Base-by-base conservation (phyloP, 2,888 invertebrate genomes). In the Dendrolimus pini region DNA sequence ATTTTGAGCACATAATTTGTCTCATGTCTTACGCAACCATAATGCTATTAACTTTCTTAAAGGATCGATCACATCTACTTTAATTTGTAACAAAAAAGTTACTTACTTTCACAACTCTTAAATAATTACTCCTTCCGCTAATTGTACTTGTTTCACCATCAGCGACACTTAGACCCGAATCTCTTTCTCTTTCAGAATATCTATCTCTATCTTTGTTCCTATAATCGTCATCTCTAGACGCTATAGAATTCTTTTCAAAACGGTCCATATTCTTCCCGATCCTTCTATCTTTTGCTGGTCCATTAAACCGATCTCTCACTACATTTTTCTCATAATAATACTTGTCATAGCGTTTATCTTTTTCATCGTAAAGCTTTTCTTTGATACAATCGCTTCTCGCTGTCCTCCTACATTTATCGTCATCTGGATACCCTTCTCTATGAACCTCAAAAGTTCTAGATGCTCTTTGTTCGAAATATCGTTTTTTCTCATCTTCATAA, bases 141-240 rank as follows among this genome's bases (percentile, higher is more conserved):
- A 84, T 62, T 0, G 84, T 87, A 59, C 89, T 88, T 1, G 76
- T 83, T 57, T 86, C 86, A 1, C 84, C 84, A 59, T 89, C 89
- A 7, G 84, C 89, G 14, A 83, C 83, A 59, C 89, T 89, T 59
- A 89, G 61, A 0, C 85, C 89, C 0, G 89, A 89, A 65, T 89
- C 89, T 59, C 86, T 75, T 62, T 85, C 89, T 58, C 81, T 74
- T 60, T 89, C 89, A 3, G 85, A 86, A 61, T 68, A 83, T 62
- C 80, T 72, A 52, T 85, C 85, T 56, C 79, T 72, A 52, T 85
- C 85, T 56, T 78, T 72, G 9, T 80, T 79, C 55, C 74, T 73
- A 56, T 71, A 82, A 56, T 83, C 83, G 0, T 85, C 86, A 7
- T 89, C 89, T 30, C 79, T 77, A 0, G 89, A 89, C 1, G 62